Percentiles rank a stretch among this genome's conserved stretches.
These are phyloP conservation scores for Ypsolopha scabrella DNA, from an alignment of 2,888 invertebrate genomes.

Conservation along the genomic window DNA sequence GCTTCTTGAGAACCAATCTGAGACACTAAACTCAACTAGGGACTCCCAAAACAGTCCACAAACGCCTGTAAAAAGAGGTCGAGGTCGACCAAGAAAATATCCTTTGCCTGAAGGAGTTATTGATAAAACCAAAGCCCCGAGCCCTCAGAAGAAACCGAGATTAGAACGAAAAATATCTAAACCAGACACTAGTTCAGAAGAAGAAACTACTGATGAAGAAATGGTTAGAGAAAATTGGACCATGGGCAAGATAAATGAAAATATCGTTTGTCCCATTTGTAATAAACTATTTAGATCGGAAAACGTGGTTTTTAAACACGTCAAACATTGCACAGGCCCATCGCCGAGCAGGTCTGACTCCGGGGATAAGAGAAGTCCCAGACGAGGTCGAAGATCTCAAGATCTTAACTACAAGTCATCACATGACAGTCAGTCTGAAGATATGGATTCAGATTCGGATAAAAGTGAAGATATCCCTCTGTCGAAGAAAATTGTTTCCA, in stretches of 20 bases:
- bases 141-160: slow-evolving; percentile 48
- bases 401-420: slow-evolving; percentile 36
- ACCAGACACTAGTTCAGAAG: slow-evolving; percentile 25
- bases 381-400: slow-evolving; percentile 27
- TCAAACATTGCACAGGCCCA: slow-evolving; percentile 62
- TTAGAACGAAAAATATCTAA: slow-evolving; percentile 33
- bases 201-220: slow-evolving; percentile 29
- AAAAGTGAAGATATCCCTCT: neutral
- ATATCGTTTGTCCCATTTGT: slow-evolving; percentile 63
- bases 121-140: slow-evolving; percentile 26
- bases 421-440: slow-evolving; percentile 28
- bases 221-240: slow-evolving; percentile 59
- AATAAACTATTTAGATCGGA: slow-evolving; percentile 60
- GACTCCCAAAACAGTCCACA: slow-evolving; percentile 15
- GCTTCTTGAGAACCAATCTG: slow-evolving; percentile 50
- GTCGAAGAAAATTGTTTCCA: neutral
- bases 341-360: slow-evolving; percentile 58
- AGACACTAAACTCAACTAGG: slow-evolving; percentile 22
- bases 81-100: slow-evolving; percentile 58
- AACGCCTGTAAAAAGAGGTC: slow-evolving; percentile 50
- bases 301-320: slow-evolving; percentile 64
- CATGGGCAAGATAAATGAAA: slow-evolving; percentile 66
- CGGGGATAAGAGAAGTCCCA: slow-evolving; percentile 31
- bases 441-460: slow-evolving; percentile 2
- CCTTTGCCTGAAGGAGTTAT: slow-evolving; percentile 36